Base-by-base conservation (phyloP, 2,113 vertebrate genomes). In the Alethe diademata region DNA sequence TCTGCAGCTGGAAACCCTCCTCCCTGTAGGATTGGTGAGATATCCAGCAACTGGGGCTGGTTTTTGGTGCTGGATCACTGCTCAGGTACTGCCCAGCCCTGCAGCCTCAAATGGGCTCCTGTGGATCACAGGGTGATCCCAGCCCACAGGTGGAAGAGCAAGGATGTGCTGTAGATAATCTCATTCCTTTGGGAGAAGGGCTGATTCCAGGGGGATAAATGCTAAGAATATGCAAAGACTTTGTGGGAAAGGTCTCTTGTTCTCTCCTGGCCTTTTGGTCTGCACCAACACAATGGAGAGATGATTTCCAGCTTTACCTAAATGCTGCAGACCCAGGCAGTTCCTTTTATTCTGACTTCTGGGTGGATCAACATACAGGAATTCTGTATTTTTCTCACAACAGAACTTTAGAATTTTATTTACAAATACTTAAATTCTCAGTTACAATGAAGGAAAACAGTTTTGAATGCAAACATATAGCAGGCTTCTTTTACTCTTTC, bases 81-180 rank as follows among this genome's bases (percentile, higher is more conserved):
- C 43, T 19, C 62, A 16, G 62, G 7, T 42, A 2, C 73, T 56
- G 33, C 16, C 9, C 12, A 11, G 28, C 47, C 1, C 38, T 19
- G 14, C 6, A 75, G 76, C 69, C 53, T 40, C 88, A 14, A 0
- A 12, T 2, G n/a, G 57, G 19, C 38, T 66, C 26, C 12, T 12
- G 0, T 5, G 45, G 20, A 33, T 29, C 43, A 3, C 33, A 5
- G 48, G 14, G 13, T 36, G 65, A 40, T 14, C 61, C 48, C 26
- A 54, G 42, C 24, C 20, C 1, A 0, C 18, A 38, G 48, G 61
- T 4, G 42, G 36, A 19, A 25, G 12, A 75, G 16, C 0, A 1
- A 28, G 43, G 76, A 38, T 19, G 40, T 57, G 8, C 14, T 10
- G 65, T 25, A 78, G 24, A 56, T 8, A 47, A 65, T 88, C 36